Percentiles rank a stretch among this genome's conserved stretches.
Evolutionary conservation across 2,797 vertebrate genomes (phyloP).

Genomic region (Agapornis canus): DNA sequence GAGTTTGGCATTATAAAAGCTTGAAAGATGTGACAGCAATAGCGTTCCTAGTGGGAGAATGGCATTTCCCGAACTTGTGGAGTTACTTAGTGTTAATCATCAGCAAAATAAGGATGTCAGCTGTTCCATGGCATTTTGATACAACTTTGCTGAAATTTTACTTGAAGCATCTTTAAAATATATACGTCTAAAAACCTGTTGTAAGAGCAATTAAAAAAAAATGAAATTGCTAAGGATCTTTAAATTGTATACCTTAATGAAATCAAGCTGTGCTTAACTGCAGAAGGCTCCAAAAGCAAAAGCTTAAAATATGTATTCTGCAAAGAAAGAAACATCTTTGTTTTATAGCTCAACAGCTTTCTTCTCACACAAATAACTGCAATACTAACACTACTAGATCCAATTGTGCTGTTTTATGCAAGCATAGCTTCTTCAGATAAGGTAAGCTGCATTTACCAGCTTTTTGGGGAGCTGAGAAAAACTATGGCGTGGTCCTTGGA

Average conservation of each 20-base stretch:
- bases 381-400: not conserved
- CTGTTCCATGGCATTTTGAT: slow-evolving; percentile 63
- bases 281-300: not conserved
- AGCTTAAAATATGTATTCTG: not conserved
- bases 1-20: slow-evolving; percentile 31
- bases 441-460: not conserved
- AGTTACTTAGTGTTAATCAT: slow-evolving; percentile 6
- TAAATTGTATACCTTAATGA: not conserved
- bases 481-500: not conserved
- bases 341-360: not conserved
- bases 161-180: not conserved
- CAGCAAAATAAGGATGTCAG: slow-evolving; percentile 27
- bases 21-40: not conserved
- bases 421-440: not conserved
- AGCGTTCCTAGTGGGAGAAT: slow-evolving; percentile 17
- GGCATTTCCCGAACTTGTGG: slow-evolving; percentile 2
- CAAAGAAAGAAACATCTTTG: not conserved
- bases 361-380: not conserved
- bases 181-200: not conserved
- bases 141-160: not conserved
- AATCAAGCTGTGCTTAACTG: not conserved
- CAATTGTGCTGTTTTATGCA: not conserved
- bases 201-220: not conserved
- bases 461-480: not conserved
- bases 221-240: not conserved